A percentile compares a stretch with the other conserved stretches of the same genome.
Evolutionary conservation across 2,888 invertebrate genomes (phyloP).

Genomic region (Drepana falcataria): DNA sequence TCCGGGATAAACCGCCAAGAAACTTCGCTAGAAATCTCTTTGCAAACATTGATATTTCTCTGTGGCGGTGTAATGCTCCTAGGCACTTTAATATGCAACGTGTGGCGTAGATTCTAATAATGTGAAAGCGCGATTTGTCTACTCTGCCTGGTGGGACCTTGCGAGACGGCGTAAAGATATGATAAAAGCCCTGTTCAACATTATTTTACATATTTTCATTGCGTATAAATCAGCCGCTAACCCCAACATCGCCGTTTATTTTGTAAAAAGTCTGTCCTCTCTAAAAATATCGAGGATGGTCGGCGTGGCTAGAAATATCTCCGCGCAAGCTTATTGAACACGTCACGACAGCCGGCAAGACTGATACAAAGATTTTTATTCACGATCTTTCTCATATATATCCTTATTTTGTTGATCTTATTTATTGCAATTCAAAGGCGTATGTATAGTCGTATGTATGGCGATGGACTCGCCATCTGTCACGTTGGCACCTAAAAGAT

Average conservation of each 20-base stretch:
- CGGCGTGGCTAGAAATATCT: slow-evolving; percentile 67
- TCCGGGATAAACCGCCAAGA: no score
- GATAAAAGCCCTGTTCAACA: not conserved
- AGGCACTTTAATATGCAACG: no score
- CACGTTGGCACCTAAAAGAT: no score
- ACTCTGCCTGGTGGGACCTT: no score
- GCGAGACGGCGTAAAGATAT: no score
- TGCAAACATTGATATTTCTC: no score
- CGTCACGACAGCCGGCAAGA: slow-evolving; percentile 36
- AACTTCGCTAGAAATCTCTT: no score
- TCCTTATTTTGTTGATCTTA: slow-evolving; percentile 2
- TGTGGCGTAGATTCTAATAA: no score
- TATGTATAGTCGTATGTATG: no score
- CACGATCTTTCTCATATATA: slow-evolving; percentile 12
- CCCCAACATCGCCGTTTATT: slow-evolving; percentile 64
- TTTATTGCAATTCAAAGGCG: not conserved
- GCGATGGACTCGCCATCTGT: no score
- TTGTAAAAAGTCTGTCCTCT: slow-evolving; percentile 71
- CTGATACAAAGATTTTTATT: slow-evolving; percentile 18
- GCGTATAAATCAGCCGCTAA: slow-evolving; percentile 50
- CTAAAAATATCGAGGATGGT: slow-evolving; percentile 68
- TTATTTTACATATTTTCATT: slow-evolving; percentile 5
- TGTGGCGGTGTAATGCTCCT: no score
- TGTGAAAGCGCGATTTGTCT: no score
- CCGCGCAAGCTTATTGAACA: slow-evolving; percentile 43